These are phyloP conservation scores for Acanthiza pusilla DNA, from an alignment of 2,797 vertebrate species.

Conservation along the genomic window DNA sequence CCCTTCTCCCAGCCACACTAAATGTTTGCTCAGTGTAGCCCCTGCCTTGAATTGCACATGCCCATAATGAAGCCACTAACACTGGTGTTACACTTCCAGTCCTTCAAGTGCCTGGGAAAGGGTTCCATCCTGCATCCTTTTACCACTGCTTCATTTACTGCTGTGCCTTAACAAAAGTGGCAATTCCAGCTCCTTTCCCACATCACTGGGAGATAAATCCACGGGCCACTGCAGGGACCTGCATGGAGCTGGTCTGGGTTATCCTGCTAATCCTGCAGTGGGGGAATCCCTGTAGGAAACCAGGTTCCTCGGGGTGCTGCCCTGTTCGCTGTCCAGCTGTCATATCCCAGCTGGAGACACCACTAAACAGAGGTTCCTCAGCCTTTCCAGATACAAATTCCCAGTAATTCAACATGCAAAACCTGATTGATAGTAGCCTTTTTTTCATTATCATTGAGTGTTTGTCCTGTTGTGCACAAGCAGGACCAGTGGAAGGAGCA, in stretches of 20 bases:
- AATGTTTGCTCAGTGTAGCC: neutral
- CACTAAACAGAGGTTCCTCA: fast-evolving
- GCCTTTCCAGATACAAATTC: neutral
- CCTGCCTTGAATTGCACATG: neutral
- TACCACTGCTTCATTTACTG: neutral
- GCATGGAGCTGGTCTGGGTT: neutral
- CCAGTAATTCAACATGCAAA: neutral
- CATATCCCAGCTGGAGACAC: neutral
- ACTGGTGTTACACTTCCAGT: constrained; percentile 11
- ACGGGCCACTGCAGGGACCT: neutral
- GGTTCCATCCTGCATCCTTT: neutral
- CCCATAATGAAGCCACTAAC: constrained; percentile 43
- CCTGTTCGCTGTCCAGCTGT: fast-evolving
- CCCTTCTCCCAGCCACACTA: neutral
- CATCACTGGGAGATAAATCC: neutral
- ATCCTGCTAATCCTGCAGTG: neutral
- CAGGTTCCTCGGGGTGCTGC: neutral
- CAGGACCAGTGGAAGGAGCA: neutral
- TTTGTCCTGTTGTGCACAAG: neutral
- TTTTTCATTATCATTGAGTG: neutral
- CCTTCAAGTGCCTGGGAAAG: neutral
- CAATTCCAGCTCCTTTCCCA: constrained; percentile 32
- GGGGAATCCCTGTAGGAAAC: neutral
- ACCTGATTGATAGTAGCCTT: fast-evolving
- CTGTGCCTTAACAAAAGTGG: neutral